Percentiles rank a stretch among this genome's conserved stretches.
These are phyloP conservation scores for Galbula dea DNA, from an alignment of 2,113 vertebrate species.

Conservation along the genomic window DNA sequence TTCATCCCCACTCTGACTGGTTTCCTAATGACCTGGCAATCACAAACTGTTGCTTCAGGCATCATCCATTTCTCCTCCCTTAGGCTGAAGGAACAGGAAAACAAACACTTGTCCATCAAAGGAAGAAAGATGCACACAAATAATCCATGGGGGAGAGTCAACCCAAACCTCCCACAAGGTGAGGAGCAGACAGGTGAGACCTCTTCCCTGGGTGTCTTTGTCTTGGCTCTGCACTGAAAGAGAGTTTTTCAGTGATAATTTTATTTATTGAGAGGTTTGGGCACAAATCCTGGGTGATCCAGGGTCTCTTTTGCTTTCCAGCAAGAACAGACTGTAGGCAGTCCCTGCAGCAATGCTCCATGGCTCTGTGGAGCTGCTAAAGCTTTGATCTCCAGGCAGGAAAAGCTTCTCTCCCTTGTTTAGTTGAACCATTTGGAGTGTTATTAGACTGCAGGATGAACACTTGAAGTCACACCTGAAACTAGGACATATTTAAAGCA, in stretches of 20 bases:
- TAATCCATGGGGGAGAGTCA: background rate
- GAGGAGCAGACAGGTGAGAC: background rate
- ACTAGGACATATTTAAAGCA: background rate
- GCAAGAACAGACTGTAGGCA: background rate
- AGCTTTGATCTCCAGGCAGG: background rate
- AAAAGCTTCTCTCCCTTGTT: background rate
- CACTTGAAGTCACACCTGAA: background rate
- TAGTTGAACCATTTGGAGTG: background rate
- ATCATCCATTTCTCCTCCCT: background rate
- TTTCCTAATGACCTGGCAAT: conserved; percentile 9
- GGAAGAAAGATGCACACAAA: background rate
- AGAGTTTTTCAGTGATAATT: background rate
- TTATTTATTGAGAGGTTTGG: background rate
- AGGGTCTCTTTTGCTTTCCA: too few relatives aligned
- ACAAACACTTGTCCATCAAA: background rate
- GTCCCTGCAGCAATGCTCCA: background rate
- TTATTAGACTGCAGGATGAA: background rate
- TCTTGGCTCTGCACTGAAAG: background rate
- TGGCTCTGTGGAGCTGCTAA: background rate
- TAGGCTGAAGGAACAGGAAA: background rate
- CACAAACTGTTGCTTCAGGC: background rate
- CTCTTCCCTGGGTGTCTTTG: background rate
- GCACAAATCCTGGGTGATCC: background rate
- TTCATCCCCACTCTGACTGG: background rate
- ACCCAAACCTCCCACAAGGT: background rate